These are phyloP conservation scores for Pedicia rivosa DNA, from an alignment of 2,888 invertebrate genomes.

Conservation along the genomic window DNA sequence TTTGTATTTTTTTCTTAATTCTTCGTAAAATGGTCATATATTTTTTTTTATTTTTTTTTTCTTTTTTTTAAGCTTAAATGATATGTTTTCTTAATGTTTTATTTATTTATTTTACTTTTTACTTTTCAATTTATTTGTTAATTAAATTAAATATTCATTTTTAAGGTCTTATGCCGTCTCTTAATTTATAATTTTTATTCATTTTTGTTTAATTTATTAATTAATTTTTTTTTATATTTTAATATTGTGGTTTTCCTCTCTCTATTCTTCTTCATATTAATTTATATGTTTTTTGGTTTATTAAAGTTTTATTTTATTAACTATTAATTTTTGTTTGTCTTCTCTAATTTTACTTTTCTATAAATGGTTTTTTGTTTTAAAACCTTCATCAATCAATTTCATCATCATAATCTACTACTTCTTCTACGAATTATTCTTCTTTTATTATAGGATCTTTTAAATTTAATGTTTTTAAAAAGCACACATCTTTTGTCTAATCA, in stretches of 20 bases:
- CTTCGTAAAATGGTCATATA: conserved; percentile 14
- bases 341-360: no score
- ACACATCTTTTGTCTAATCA: no score
- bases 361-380: no score
- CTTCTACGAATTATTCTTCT: no score
- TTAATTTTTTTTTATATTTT: not conserved
- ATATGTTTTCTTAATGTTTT: conserved; percentile 1
- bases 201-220: not conserved
- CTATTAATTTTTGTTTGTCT: no score
- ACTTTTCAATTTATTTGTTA: conserved; percentile 2
- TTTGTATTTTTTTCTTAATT: conserved; percentile 11
- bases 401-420: no score
- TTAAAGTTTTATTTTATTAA: no score
- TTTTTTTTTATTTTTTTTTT: conserved; percentile 8
- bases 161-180: conserved; percentile 2
- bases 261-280: no score
- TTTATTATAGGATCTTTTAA: no score
- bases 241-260: not conserved
- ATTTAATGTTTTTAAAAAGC: no score
- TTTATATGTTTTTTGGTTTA: no score
- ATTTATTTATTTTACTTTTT: conserved; percentile 16
- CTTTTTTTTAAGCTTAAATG: conserved; percentile 1
- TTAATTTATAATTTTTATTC: not conserved
- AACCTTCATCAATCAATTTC: no score
- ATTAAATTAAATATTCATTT: not conserved